Percentiles rank a stretch among this genome's conserved stretches.
phyloP scores from a whole-genome alignment of 2,888 invertebrate genomes.

The Xestia rhomboidea region DNA sequence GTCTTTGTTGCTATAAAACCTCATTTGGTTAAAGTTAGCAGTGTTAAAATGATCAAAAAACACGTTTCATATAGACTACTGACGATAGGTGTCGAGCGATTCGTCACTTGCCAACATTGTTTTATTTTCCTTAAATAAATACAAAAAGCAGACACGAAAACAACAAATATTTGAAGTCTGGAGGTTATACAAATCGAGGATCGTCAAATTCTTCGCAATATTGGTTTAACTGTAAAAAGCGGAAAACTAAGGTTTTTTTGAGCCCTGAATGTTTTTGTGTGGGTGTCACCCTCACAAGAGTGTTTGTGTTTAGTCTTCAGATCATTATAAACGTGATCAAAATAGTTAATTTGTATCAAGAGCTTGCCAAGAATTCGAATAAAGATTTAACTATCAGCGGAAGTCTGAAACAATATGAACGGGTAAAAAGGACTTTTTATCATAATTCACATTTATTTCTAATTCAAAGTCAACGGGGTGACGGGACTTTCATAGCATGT shows the following conservation, averaged over 20 bases:
- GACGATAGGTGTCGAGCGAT: background rate
- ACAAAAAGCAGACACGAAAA: constrained; percentile 11
- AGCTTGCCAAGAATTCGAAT: constrained; percentile 57
- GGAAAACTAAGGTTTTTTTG: constrained; percentile 1
- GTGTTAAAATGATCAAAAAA: background rate
- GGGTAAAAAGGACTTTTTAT: constrained; percentile 5
- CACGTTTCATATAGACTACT: background rate
- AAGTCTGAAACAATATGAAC: constrained; percentile 31
- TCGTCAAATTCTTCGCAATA: constrained; percentile 20
- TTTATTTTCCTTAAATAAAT: constrained; percentile 14
- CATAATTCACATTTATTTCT: background rate
- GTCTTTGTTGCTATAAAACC: constrained; percentile 31
- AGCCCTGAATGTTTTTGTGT: constrained; percentile 3
- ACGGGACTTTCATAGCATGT: no score
- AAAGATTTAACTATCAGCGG: constrained; percentile 20
- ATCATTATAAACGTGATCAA: constrained; percentile 37
- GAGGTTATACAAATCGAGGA: constrained; percentile 20
- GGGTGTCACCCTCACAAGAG: constrained; percentile 9
- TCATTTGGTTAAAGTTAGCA: background rate
- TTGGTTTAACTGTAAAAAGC: constrained; percentile 11
- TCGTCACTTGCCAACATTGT: constrained; percentile 8
- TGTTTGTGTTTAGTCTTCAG: constrained; percentile 41
- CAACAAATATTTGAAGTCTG: constrained; percentile 42
- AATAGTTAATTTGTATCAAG: constrained; percentile 40
- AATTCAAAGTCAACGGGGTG: background rate